Evolutionary conservation across 2,888 invertebrate species (phyloP).

Genomic region (Eupeodes luniger): DNA sequence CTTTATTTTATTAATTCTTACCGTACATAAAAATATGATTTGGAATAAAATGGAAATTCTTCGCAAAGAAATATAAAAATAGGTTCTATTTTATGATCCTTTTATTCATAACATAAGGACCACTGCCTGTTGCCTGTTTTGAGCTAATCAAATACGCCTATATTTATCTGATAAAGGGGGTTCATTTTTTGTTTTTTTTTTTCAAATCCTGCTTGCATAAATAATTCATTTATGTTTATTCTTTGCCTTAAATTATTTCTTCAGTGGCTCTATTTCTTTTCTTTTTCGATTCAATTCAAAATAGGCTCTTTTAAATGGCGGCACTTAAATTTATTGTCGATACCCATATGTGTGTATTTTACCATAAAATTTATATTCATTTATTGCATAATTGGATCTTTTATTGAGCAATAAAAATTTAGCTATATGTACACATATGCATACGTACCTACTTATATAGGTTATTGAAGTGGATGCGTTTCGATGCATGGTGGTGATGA

Average conservation of each 20-base stretch:
- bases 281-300: conserved; percentile 29
- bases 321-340: conserved; percentile 51
- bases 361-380: conserved; percentile 64
- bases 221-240: background rate
- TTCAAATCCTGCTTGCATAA: background rate
- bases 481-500: background rate
- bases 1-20: too few species aligned
- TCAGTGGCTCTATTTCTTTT: conserved; percentile 33
- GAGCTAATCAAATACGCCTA: conserved; percentile 1
- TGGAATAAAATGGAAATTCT: background rate
- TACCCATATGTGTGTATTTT: conserved; percentile 54
- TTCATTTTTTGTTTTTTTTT: conserved; percentile 10
- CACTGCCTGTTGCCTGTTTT: background rate
- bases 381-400: conserved; percentile 70
- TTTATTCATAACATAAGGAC: background rate
- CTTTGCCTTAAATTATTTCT: conserved; percentile 5
- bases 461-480: background rate
- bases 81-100: background rate
- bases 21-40: background rate
- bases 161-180: background rate
- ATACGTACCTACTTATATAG: background rate
- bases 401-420: conserved; percentile 67
- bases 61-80: background rate
- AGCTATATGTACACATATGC: too few species aligned
- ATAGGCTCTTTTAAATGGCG: conserved; percentile 24